A percentile compares a stretch with the other conserved stretches of the same genome.
Conservation (phyloP, 2,113 vertebrate genomes). For the Corapipo altera region DNA sequence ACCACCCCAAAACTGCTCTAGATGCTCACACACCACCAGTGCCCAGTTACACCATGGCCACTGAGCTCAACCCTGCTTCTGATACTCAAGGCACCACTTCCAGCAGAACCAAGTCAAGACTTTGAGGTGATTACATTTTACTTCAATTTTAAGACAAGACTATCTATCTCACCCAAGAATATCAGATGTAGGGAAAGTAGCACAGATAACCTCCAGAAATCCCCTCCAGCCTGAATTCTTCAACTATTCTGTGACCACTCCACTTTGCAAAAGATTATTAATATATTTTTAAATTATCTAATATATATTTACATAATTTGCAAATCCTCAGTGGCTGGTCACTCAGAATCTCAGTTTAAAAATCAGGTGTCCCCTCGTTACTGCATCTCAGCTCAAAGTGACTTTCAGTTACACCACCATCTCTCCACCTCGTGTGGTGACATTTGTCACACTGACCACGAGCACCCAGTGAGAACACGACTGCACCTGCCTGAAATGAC, state of each 20-base stretch:
- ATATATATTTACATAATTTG: neutral
- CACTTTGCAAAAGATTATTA: neutral
- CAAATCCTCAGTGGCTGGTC: neutral
- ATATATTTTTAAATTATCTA: neutral
- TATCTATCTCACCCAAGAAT: neutral
- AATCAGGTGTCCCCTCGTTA: neutral
- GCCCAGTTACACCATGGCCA: neutral
- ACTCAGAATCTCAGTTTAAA: neutral
- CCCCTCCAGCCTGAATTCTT: neutral
- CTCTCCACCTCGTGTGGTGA: neutral
- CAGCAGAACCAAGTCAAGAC: neutral
- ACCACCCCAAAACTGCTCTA: neutral
- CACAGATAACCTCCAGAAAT: neutral
- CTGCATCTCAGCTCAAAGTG: neutral
- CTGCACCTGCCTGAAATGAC: neutral
- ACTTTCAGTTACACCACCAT: neutral
- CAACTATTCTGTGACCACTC: neutral
- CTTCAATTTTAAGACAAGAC: neutral
- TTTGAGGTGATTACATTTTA: neutral
- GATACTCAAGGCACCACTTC: neutral
- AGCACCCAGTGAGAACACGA: accelerated
- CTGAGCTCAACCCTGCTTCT: neutral
- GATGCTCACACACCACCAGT: neutral
- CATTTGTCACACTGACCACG: accelerated
- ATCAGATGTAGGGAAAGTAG: neutral